A percentile compares a stretch with the other conserved stretches of the same genome.
These are phyloP conservation scores for Colistium nudipinnis DNA, from an alignment of 2,113 vertebrate genomes.

Conservation along the genomic window DNA sequence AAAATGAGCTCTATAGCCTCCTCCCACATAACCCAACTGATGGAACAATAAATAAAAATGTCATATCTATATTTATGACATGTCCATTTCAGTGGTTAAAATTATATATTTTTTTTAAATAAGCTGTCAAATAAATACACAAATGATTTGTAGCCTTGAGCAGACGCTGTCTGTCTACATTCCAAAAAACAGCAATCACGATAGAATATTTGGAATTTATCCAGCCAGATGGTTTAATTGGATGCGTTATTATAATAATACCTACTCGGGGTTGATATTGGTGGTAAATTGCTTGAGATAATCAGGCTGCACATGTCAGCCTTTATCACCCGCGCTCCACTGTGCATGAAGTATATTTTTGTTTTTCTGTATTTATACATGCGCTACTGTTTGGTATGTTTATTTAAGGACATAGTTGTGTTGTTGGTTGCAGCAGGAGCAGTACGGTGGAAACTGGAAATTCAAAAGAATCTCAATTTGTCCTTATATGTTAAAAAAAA, in stretches of 20 bases:
- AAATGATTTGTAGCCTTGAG: neutral
- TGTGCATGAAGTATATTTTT: constrained; percentile 65
- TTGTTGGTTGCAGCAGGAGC: constrained; percentile 35
- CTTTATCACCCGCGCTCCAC: constrained; percentile 21
- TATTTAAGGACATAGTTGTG: constrained; percentile 70
- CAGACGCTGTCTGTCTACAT: constrained; percentile 55
- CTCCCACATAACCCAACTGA: too few species aligned
- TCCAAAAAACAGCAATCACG: constrained; percentile 50
- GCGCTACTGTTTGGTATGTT: constrained; percentile 56
- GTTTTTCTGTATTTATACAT: constrained; percentile 20
- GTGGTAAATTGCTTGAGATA: too few species aligned
- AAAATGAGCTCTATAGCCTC: too few species aligned
- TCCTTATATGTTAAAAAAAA: constrained; percentile 30
- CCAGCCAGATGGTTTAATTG: neutral
- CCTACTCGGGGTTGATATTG: too few species aligned
- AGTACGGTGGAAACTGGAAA: constrained; percentile 78
- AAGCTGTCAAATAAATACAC: too few species aligned
- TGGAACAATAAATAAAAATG: too few species aligned
- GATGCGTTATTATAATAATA: too few species aligned
- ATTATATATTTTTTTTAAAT: too few species aligned
- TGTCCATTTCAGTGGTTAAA: too few species aligned
- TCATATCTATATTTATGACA: too few species aligned
- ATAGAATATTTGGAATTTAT: constrained; percentile 3
- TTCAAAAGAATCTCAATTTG: constrained; percentile 52
- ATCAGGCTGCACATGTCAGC: neutral